These are phyloP conservation scores for Heteropelma amictum DNA, from an alignment of 2,888 invertebrate genomes.

Conservation along the genomic window DNA sequence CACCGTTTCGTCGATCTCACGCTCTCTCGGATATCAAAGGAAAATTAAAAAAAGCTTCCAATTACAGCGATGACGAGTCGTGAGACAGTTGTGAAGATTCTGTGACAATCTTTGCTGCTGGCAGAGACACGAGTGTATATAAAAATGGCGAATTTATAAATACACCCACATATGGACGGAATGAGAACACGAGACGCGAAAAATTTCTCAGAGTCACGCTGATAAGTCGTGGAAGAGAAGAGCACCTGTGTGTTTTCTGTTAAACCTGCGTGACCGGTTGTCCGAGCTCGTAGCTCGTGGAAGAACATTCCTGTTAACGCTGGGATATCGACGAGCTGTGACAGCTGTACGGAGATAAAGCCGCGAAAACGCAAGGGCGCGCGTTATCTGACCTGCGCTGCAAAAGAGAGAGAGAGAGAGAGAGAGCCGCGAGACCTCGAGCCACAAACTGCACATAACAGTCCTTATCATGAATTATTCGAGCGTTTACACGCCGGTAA, in stretches of 20 bases:
- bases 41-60: too few relatives aligned
- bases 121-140: too few relatives aligned
- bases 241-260: conserved; percentile 22
- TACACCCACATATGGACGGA: too few relatives aligned
- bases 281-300: not conserved
- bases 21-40: too few relatives aligned
- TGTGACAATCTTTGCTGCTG: conserved; percentile 19
- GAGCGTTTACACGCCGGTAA: conserved; percentile 52
- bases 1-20: conserved; percentile 23
- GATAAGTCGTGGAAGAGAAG: not conserved
- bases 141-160: too few relatives aligned
- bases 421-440: conserved; percentile 56
- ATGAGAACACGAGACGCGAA: not conserved
- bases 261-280: conserved; percentile 36
- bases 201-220: not conserved
- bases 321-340: not conserved
- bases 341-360: conserved; percentile 65
- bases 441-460: conserved; percentile 32
- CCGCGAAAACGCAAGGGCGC: conserved; percentile 61
- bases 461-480: conserved; percentile 69
- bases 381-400: conserved; percentile 62
- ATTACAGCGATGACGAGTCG: conserved; percentile 18
- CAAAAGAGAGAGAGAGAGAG: too few relatives aligned
- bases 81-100: conserved; percentile 26
- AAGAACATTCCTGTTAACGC: not conserved